Percentiles rank a stretch among this genome's conserved stretches.
Conservation (phyloP, 2,113 vertebrate genomes). For the Campylorhamphus procurvoides region DNA sequence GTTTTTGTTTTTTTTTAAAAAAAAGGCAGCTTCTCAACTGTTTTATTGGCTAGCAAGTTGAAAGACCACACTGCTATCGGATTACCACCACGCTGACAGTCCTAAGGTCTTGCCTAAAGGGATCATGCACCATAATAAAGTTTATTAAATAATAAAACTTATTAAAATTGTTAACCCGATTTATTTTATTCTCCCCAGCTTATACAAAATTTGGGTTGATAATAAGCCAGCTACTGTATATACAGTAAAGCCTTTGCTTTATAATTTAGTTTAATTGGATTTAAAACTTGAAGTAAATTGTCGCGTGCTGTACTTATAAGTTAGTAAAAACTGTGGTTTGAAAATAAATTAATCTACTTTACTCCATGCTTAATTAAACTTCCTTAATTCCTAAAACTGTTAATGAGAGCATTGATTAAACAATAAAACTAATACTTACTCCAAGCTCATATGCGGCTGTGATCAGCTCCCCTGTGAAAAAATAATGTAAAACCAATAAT, state of each 20-base stretch:
- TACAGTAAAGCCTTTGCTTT: constrained; percentile 99
- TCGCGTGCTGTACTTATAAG: constrained; percentile 98
- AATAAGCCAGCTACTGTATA: constrained; percentile 99
- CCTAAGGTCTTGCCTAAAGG: constrained; percentile 97
- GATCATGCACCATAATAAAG: constrained; percentile 99
- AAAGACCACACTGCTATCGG: constrained; percentile 95
- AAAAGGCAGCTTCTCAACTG: constrained; percentile 56
- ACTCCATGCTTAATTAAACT: constrained; percentile 99
- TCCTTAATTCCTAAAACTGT: constrained; percentile 99
- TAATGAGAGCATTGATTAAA: constrained; percentile 99
- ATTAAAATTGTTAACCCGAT: constrained; percentile 99
- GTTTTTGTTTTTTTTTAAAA: neutral
- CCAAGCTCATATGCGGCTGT: constrained; percentile 99
- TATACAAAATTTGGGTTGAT: constrained; percentile 97
- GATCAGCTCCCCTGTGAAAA: constrained; percentile 99
- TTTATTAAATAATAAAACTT: constrained; percentile 99
- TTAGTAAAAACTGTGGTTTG: constrained; percentile 99
- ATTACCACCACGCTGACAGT: constrained; percentile 96
- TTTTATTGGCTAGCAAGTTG: constrained; percentile 72
- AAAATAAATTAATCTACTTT: constrained; percentile 99
- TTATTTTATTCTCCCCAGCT: constrained; percentile 99
- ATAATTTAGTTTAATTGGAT: constrained; percentile 99
- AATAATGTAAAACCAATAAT: constrained; percentile 99
- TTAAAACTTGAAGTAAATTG: constrained; percentile 99
- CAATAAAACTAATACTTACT: constrained; percentile 99